Conservation (phyloP, 2,113 vertebrate genomes). For the Dipodomys spectabilis region DNA sequence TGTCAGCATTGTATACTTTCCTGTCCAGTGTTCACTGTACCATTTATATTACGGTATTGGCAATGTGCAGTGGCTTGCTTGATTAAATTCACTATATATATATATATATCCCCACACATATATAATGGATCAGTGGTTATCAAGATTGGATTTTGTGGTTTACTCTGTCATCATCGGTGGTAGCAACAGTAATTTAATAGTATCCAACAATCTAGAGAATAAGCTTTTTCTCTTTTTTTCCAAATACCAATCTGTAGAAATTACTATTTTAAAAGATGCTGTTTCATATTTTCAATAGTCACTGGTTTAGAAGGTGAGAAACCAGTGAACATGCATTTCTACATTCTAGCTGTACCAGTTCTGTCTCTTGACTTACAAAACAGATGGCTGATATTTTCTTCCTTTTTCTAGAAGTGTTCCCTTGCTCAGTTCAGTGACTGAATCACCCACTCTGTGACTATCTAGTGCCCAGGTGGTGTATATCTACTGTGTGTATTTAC, state of each 20-base stretch:
- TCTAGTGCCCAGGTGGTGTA: too few species aligned
- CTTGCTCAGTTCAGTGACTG: background rate
- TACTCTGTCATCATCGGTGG: constrained; percentile 49
- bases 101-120: background rate
- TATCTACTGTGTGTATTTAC: background rate
- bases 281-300: constrained; percentile 44
- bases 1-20: constrained; percentile 31
- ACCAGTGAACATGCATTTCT: background rate
- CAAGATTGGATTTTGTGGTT: constrained; percentile 56
- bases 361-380: background rate
- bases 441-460: background rate
- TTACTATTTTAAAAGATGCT: background rate
- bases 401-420: background rate
- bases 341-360: background rate
- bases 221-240: constrained; percentile 15
- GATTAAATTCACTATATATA: background rate
- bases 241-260: constrained; percentile 25
- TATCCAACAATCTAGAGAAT: constrained; percentile 6
- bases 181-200: constrained; percentile 43
- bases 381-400: background rate
- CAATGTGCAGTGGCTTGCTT: constrained; percentile 22
- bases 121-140: constrained; percentile 39
- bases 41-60: constrained; percentile 17
- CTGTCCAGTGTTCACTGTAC: background rate
- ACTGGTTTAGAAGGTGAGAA: constrained; percentile 2